A percentile compares a stretch with the other conserved stretches of the same genome.
Conservation (phyloP, 2,797 vertebrate species). For the Melanotaenia maccullochi region DNA sequence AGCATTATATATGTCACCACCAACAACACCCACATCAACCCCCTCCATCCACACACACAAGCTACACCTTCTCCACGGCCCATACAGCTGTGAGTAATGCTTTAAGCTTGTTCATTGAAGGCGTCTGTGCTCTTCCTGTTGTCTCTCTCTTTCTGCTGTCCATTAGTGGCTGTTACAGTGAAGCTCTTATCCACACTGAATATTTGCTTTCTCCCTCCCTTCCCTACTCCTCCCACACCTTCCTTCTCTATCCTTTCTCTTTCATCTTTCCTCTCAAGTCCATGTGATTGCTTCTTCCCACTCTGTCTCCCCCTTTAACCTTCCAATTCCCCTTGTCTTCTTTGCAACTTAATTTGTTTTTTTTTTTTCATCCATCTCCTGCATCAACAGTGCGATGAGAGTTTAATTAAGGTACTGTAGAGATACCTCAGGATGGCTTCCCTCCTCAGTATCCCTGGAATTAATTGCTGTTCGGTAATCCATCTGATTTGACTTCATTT, state of each 20-base stretch:
- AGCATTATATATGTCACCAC: conserved; percentile 57
- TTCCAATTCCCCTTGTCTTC: conserved; percentile 17
- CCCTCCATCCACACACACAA: conserved; percentile 81
- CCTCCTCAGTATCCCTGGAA: conserved; percentile 71
- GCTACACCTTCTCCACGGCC: conserved; percentile 87
- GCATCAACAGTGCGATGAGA: conserved; percentile 60
- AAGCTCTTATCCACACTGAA: conserved; percentile 31
- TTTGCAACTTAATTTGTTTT: conserved; percentile 69
- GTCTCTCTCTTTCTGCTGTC: conserved; percentile 32
- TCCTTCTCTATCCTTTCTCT: conserved; percentile 16
- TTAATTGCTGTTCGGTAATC: conserved; percentile 72
- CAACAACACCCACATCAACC: conserved; percentile 54
- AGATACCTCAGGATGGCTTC: conserved; percentile 67
- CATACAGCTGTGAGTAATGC: conserved; percentile 87
- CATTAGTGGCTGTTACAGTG: conserved; percentile 35
- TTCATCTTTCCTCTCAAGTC: conserved; percentile 41
- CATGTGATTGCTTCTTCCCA: conserved; percentile 23
- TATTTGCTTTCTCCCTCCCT: conserved; percentile 13
- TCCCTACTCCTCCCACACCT: conserved; percentile 3
- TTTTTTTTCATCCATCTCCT: conserved; percentile 57
- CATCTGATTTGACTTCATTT: conserved; percentile 74
- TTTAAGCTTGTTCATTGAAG: conserved; percentile 15
- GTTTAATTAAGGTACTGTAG: conserved; percentile 68
- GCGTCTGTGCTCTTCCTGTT: conserved; percentile 13
- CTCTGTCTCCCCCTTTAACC: conserved; percentile 23